These are phyloP conservation scores for Automeris io DNA, from an alignment of 2,888 invertebrate genomes.

Conservation along the genomic window DNA sequence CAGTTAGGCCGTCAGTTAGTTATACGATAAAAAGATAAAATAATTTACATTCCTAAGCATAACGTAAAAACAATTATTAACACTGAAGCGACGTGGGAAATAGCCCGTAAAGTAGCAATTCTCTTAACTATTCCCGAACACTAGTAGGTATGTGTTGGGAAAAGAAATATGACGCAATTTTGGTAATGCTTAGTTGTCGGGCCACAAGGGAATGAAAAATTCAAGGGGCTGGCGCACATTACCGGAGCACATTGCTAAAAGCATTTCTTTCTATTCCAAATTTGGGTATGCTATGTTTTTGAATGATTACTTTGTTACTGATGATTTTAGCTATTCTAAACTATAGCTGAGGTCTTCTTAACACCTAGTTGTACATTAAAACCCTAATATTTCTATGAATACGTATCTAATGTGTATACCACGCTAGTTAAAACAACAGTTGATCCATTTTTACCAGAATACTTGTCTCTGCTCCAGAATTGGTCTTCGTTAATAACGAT, in stretches of 20 bases:
- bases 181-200: conserved; percentile 74
- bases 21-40: too few relatives aligned
- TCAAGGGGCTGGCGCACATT: conserved; percentile 71
- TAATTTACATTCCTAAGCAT: conserved; percentile 4
- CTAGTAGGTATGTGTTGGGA: conserved; percentile 47
- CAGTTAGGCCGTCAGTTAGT: too few relatives aligned
- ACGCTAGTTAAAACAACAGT: too few relatives aligned
- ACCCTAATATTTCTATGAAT: too few relatives aligned
- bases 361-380: too few relatives aligned
- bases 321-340: too few relatives aligned
- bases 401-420: too few relatives aligned
- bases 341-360: too few relatives aligned
- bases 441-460: too few relatives aligned
- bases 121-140: conserved; percentile 61
- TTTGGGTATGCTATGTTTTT: conserved; percentile 58
- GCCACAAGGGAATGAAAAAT: conserved; percentile 76
- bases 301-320: too few relatives aligned
- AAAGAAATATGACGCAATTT: conserved; percentile 77
- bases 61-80: conserved; percentile 27
- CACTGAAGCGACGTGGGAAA: conserved; percentile 29
- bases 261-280: conserved; percentile 58
- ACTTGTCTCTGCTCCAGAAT: too few relatives aligned
- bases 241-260: conserved; percentile 64
- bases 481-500: too few relatives aligned
- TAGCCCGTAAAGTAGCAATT: conserved; percentile 49